Conservation (phyloP, 2,113 vertebrate genomes). For the Asarcornis scutulata region DNA sequence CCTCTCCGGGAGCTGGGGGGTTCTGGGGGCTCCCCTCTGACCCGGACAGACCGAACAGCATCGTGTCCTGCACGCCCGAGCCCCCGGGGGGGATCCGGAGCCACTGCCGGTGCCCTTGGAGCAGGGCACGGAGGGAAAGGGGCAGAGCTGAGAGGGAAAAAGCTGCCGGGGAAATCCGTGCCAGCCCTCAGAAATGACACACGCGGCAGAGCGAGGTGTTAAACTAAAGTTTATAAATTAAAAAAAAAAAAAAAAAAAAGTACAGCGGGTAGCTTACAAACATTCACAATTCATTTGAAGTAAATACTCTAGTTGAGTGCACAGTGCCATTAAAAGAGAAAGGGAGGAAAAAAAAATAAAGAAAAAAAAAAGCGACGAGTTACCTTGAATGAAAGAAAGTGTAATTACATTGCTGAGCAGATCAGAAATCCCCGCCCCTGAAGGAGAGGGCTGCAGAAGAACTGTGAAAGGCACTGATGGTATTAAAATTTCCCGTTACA, state of each 20-base stretch:
- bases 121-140: neutral
- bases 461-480: slow-evolving; percentile 18
- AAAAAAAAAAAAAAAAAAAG: slow-evolving; percentile 22
- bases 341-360: neutral
- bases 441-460: slow-evolving; percentile 36
- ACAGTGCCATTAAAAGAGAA: slow-evolving; percentile 72
- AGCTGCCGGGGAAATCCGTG: neutral
- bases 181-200: slow-evolving; percentile 53
- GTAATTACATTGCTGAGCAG: slow-evolving; percentile 33
- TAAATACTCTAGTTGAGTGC: slow-evolving; percentile 78
- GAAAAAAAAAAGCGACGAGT: neutral
- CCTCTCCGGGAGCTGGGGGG: too few relatives aligned
- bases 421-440: neutral
- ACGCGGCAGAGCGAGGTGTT: slow-evolving; percentile 6
- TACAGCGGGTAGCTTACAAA: slow-evolving; percentile 76
- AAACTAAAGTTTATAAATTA: slow-evolving; percentile 85
- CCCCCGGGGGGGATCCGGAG: too few relatives aligned
- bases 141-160: neutral
- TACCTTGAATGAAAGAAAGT: slow-evolving; percentile 25
- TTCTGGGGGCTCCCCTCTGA: too few relatives aligned
- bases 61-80: too few relatives aligned
- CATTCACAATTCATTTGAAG: slow-evolving; percentile 76
- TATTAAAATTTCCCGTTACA: slow-evolving; percentile 24
- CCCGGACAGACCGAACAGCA: too few relatives aligned
- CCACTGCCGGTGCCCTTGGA: neutral